A percentile compares a stretch with the other conserved stretches of the same genome.
Evolutionary conservation across 2,113 vertebrate genomes (phyloP).

Genomic region (Neolamprologus devosi): DNA sequence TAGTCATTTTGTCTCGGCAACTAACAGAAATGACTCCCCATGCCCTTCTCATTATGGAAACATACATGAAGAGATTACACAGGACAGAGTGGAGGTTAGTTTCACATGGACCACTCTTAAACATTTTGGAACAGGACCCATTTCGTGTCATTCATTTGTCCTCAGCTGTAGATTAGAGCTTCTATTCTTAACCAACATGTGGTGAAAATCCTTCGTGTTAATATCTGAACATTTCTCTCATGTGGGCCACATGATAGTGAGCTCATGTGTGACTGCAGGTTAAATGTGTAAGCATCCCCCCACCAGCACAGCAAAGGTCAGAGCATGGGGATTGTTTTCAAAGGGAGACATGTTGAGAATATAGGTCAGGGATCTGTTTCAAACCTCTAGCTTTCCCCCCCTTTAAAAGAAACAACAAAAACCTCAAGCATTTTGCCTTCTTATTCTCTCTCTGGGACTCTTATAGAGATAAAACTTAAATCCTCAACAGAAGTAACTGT

Average conservation of each 20-base stretch:
- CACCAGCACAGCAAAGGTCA: neutral
- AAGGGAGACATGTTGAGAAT: neutral
- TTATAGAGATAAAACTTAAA: neutral
- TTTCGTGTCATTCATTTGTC: neutral
- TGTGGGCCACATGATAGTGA: neutral
- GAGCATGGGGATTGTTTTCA: neutral
- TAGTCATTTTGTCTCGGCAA: rapidly evolving
- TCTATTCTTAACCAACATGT: neutral
- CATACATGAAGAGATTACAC: neutral
- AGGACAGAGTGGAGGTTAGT: neutral
- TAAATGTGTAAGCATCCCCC: neutral
- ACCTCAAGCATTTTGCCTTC: rapidly evolving
- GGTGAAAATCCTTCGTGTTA: neutral
- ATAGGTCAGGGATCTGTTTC: neutral
- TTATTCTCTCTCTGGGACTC: neutral
- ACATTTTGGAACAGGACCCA: neutral
- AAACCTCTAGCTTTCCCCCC: neutral
- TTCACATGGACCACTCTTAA: neutral
- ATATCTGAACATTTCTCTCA: rapidly evolving
- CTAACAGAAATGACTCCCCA: neutral
- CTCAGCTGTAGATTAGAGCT: neutral
- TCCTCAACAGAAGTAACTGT: neutral
- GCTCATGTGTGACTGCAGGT: neutral
- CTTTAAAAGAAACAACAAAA: neutral
- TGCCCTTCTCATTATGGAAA: neutral